phyloP scores from a whole-genome alignment of 2,113 vertebrate species.

The Neodontobutis hainanensis region DNA sequence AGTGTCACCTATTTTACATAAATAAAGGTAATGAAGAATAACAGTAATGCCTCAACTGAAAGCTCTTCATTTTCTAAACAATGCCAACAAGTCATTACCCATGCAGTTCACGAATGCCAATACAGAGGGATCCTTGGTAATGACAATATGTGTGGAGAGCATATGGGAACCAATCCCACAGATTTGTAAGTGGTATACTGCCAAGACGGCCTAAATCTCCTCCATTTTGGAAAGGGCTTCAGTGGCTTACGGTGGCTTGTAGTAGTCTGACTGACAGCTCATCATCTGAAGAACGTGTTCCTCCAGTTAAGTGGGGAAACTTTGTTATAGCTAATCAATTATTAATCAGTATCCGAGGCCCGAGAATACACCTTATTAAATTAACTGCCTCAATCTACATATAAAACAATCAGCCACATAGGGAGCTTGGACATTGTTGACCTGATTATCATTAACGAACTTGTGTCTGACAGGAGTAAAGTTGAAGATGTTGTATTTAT shows the following conservation, averaged over 20 bases:
- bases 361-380: slow-evolving; percentile 35
- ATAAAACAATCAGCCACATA: slow-evolving; percentile 58
- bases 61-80: slow-evolving; percentile 4
- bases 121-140: slow-evolving; percentile 52
- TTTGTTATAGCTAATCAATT: slow-evolving; percentile 46
- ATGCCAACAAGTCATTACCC: slow-evolving; percentile 42
- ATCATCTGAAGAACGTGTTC: slow-evolving; percentile 30
- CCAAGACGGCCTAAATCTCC: slow-evolving; percentile 70
- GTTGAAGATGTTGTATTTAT: slow-evolving; percentile 31
- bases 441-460: slow-evolving; percentile 37
- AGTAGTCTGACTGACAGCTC: slow-evolving; percentile 55
- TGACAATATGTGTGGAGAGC: slow-evolving; percentile 56
- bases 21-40: slow-evolving; percentile 19
- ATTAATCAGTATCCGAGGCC: slow-evolving; percentile 47
- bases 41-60: neutral
- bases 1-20: slow-evolving; percentile 4
- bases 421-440: slow-evolving; percentile 29
- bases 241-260: slow-evolving; percentile 60
- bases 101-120: slow-evolving; percentile 41
- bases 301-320: slow-evolving; percentile 23
- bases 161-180: slow-evolving; percentile 72
- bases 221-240: slow-evolving; percentile 66
- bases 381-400: slow-evolving; percentile 33
- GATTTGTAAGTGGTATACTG: slow-evolving; percentile 66
- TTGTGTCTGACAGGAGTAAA: slow-evolving; percentile 17